Base-by-base conservation (phyloP, 2,888 invertebrate species). In the Aradus depressus region DNA sequence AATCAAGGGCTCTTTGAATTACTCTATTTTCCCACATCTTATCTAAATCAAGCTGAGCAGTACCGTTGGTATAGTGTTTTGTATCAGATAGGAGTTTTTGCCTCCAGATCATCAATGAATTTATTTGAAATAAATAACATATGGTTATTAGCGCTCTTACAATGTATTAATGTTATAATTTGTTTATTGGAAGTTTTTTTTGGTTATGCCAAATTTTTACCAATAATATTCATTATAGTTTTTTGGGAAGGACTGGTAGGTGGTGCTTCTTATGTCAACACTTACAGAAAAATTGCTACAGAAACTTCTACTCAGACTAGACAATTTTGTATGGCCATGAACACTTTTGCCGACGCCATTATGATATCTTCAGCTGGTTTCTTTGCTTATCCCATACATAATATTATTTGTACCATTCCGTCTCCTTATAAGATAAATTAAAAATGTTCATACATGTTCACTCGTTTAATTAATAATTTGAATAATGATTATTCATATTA, bases 1-100 rank as follows among this genome's bases (percentile, higher is more conserved):
- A 89, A 89, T 68, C 87, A 89, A 66, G 87, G 87, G 61, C 67
- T 86, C 73, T 80, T 81, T 63, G 88, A 88, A 64, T 66, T 88
- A 54, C 71, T 86, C 12, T 76, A 81, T 63, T 86, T 81, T 62
- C 72, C 78, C 53, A 67, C 72, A 43, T 74, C 72, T 21, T 56
- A 50, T 22, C 45, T 84, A 48, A 66, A 69, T 37, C 73, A 75
- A 58, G 64, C 67, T 1, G 71, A 75, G 2, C 87, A 88, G 64
- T 89, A 89, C 62, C 73, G 85, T 56, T 87, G 87, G 87, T 75
- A 83, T 37, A 83, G 86, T 66, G 83, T 84, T 6, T 75, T 78
- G 60, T 89, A 89, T 65, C 88, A 89, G 67, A 71, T 87, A 35
- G 88, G 88, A 25, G 87, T 89, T 0, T 84, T 88, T 61, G 69